Base-by-base conservation (phyloP, 2,888 invertebrate species). In the Melieria picta region DNA sequence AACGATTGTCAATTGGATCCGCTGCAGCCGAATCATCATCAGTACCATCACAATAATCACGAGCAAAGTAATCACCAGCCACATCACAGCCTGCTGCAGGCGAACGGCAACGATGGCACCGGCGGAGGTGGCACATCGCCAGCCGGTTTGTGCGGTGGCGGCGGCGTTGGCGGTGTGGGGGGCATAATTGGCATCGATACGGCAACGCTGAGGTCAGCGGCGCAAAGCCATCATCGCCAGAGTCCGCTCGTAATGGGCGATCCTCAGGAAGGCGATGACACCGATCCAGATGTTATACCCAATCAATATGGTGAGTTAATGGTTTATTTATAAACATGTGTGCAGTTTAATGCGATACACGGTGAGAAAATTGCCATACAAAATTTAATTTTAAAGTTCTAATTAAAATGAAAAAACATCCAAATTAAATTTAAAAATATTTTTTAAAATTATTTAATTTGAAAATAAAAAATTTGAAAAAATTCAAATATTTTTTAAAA, bases 271-370 rank as follows among this genome's bases (percentile, higher is more conserved):
- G 83, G 83, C 71, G 87, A 87, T 79, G 94, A 93, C 82, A 92
- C 93, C 67, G 94, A 95, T 88, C 94, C 95, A 62, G 95, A 95
- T 87, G 94, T 95, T 81, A 94, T 95, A 87, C 93, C 94, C 77
- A 94, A 93, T 89, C 93, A 95, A 87, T 94, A 94, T 88, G 94
- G 95, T 95, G 82, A 90, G 91, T 86, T 56, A 56, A 69, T 57
- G 57, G 48, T 47, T 48, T 48, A 47, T 43, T n/a, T 42, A 43
- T 30, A 57, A 42, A 42, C n/a, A 5, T 7, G n/a, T 10, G 30
- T 48, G 4, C 9, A 13, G 45, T 9, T 16, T 11, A 63, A 10
- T 10, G 7, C 30, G 45, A 10, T 30, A 4, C 42, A 43, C 11
- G 42, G 43, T 10, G 9, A 60, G 45, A n/a, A 60, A 11, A 43